Evolutionary conservation across 1,140 invertebrate species (phyloP), one percentile per base, ranked within the genome.

Genomic region (Heliconius hewitsoni): DNA sequence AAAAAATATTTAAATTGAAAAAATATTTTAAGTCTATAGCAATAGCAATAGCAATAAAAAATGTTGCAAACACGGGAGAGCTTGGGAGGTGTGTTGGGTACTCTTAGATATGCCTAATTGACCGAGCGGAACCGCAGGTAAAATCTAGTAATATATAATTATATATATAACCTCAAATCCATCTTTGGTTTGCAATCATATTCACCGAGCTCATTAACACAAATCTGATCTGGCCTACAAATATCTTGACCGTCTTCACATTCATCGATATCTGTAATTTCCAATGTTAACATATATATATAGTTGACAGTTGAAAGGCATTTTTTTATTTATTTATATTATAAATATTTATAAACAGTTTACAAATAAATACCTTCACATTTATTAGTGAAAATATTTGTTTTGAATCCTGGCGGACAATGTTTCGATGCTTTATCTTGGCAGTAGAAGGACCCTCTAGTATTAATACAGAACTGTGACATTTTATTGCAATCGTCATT

Each of bases 171-270:
- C 83, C 83, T 79, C n/a, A 74, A 39, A n/a, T 78, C 46, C 6
- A 18, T 88, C 90, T 84, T 95, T 84, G 79, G 95, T 75, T 92
- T 92, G 85, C 97, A 98, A 74, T 96, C 95, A 83, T 97, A 97
- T 66, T 96, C 96, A 1, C 97, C 97, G 3, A 95, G 94, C 52
- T 96, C 96, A 88, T 98, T 98, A 0, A 96, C 90, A 86, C 97
- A 98, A 2, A 95, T 88, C 75, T 96, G 95, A 83, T 96, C 95
- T 8, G 96, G 93, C 60, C 94, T 95, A 85, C 97, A 98, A 0
- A 96, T 93, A 50, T 96, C 95, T n/a, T 95, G 88, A 55, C 95
- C 93, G 72, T 96, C 96, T 23, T 94, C 90, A 88, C 97, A 98
- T 90, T 98, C 97, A 82, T 98, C 95, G 34, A 98, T 96, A 94